phyloP scores from a whole-genome alignment of 2,888 invertebrate species.

The Lissonota sp. region DNA sequence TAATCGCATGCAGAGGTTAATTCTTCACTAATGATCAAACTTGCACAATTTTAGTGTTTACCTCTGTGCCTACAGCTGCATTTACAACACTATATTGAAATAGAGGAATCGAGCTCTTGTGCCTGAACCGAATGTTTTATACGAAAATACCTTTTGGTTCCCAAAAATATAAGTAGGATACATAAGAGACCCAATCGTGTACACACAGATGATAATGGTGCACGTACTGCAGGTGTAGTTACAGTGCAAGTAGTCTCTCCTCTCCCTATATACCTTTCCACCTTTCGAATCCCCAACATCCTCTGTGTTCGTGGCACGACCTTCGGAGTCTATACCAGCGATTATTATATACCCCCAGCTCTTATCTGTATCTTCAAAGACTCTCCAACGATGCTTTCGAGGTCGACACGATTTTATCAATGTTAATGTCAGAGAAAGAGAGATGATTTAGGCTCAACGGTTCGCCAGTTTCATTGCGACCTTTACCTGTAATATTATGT shows the following conservation, averaged over 20 bases:
- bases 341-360: slow-evolving; percentile 35
- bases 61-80: too few species aligned
- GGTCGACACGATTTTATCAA: slow-evolving; percentile 57
- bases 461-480: slow-evolving; percentile 31
- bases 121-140: background rate
- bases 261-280: too few species aligned
- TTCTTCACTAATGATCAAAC: too few species aligned
- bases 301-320: slow-evolving; percentile 15
- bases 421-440: slow-evolving; percentile 55
- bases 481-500: slow-evolving; percentile 32
- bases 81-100: too few species aligned
- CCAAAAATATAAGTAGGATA: background rate
- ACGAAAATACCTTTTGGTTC: background rate
- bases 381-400: slow-evolving; percentile 40
- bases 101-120: too few species aligned
- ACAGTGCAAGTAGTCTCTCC: background rate
- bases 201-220: background rate
- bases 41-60: too few species aligned
- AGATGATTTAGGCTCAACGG: slow-evolving; percentile 45
- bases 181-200: background rate
- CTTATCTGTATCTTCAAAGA: slow-evolving; percentile 50
- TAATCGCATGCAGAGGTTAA: too few species aligned
- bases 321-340: slow-evolving; percentile 32
- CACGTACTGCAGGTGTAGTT: background rate
- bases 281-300: slow-evolving; percentile 36